phyloP scores from a whole-genome alignment of 2,113 vertebrate genomes.

The Myiopsitta monachus region DNA sequence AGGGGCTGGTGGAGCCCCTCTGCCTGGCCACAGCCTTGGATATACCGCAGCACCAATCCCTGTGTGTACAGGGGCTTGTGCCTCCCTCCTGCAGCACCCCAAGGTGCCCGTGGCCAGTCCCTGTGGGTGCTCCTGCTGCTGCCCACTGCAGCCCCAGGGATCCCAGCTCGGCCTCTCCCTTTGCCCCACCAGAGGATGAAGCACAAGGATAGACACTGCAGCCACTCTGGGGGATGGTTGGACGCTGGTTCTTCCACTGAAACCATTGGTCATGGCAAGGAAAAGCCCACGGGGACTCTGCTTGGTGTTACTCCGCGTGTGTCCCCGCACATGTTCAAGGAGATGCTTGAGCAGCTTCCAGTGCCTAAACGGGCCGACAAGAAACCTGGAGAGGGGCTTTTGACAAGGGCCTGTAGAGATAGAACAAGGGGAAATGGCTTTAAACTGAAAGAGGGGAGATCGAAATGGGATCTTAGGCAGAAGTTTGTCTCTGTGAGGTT shows the following conservation, averaged over 20 bases:
- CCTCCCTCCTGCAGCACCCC: not conserved
- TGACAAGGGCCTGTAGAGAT: not conserved
- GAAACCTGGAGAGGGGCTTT: not conserved
- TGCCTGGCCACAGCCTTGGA: not conserved
- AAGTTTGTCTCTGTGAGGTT: not conserved
- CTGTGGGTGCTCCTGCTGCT: not conserved
- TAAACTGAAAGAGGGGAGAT: not conserved
- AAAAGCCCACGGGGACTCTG: not conserved
- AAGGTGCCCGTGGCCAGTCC: not conserved
- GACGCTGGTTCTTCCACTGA: not conserved
- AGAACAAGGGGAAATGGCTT: not conserved
- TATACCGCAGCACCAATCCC: too few relatives aligned
- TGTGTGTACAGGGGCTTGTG: not conserved
- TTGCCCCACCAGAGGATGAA: not conserved
- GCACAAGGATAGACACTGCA: not conserved
- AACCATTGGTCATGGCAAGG: not conserved
- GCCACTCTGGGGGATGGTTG: fast-evolving
- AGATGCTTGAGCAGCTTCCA: not conserved
- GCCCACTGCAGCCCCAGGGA: not conserved
- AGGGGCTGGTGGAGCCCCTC: not conserved
- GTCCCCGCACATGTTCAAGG: fast-evolving
- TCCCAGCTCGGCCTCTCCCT: not conserved
- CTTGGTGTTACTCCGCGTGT: not conserved
- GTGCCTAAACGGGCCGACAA: not conserved
- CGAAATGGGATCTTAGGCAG: not conserved